Percentiles rank a stretch among this genome's conserved stretches.
Conservation (phyloP, 92 coral and sea anemone genomes). For the Porites divaricata region DNA sequence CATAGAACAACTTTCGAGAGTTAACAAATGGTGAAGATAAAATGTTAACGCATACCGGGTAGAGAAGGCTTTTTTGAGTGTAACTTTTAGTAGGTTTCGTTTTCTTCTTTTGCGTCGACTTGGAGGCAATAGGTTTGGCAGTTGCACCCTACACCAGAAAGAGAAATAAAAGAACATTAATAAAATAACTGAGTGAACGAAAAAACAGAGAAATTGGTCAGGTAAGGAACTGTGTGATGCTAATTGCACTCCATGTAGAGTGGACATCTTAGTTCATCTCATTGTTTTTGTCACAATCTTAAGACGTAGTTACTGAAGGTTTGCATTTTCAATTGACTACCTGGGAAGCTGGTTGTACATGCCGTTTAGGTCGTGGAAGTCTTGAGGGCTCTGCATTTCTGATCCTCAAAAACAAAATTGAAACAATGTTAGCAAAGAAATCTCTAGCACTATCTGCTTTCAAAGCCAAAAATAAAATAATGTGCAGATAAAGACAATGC, state of each 20-base stretch:
- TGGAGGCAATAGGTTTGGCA: neutral
- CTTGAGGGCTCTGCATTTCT: conserved; percentile 22
- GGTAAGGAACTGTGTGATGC: too few species aligned
- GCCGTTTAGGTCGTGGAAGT: conserved; percentile 40
- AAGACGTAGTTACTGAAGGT: too few species aligned
- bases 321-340: neutral
- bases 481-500: neutral
- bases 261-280: too few species aligned
- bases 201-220: too few species aligned
- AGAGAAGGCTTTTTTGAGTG: neutral
- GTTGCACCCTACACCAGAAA: neutral
- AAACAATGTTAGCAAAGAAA: neutral
- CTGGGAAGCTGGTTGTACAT: neutral
- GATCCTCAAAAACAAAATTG: neutral
- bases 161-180: neutral
- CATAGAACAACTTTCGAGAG: neutral
- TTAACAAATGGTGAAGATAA: neutral
- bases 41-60: conserved; percentile 18
- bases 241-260: too few species aligned
- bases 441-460: neutral
- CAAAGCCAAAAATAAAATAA: neutral
- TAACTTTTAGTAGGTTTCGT: conserved; percentile 14
- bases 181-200: too few species aligned
- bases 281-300: too few species aligned
- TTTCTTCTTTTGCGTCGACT: conserved; percentile 35